These are phyloP conservation scores for Allacma fusca DNA, from an alignment of 2,888 invertebrate species.

Conservation along the genomic window DNA sequence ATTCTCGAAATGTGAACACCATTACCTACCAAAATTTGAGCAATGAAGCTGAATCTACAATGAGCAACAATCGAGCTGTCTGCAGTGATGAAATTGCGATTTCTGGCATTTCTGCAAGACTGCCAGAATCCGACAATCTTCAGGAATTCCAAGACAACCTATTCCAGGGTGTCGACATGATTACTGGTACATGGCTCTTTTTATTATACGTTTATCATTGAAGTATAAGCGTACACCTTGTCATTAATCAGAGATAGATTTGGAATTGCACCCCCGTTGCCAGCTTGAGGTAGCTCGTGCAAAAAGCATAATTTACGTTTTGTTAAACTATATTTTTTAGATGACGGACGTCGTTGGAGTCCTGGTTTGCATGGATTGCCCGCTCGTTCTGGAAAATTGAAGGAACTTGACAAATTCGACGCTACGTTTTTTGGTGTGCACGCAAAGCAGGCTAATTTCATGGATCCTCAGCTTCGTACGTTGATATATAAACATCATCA, in stretches of 20 bases:
- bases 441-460: constrained; percentile 87
- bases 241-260: no score
- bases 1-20: constrained; percentile 5
- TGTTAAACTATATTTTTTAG: constrained; percentile 52
- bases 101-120: constrained; percentile 75
- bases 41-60: constrained; percentile 20
- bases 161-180: constrained; percentile 88
- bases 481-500: background rate
- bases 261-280: background rate
- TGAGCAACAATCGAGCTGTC: constrained; percentile 47
- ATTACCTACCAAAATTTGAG: constrained; percentile 27
- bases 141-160: constrained; percentile 93
- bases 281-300: no score
- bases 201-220: background rate
- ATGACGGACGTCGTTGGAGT: constrained; percentile 61
- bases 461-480: constrained; percentile 84
- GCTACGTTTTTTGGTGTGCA: constrained; percentile 83
- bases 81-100: constrained; percentile 80
- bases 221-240: no score
- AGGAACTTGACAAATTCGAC: constrained; percentile 82
- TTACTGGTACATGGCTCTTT: constrained; percentile 79
- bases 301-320: constrained; percentile 29
- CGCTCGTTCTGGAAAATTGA: constrained; percentile 81
- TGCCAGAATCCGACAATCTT: constrained; percentile 89
- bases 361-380: constrained; percentile 68